Conservation (phyloP, 2,888 invertebrate genomes). For the Cacoxenus indagator region DNA sequence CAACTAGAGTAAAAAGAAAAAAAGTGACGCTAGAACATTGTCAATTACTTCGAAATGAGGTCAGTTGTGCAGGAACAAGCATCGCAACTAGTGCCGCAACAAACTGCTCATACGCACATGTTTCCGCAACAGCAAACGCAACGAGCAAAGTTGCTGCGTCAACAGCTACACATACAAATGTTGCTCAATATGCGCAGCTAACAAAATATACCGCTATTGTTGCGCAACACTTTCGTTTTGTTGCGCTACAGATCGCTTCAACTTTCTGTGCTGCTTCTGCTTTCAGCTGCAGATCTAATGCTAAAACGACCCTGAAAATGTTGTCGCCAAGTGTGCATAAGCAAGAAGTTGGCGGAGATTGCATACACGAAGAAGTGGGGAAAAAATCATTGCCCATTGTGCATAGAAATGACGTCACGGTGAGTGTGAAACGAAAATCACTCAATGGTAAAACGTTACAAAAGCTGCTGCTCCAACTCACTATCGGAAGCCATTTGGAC, state of each 20-base stretch:
- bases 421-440: conserved; percentile 31
- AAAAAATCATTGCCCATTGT: too few relatives aligned
- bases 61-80: not conserved
- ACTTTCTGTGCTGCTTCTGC: conserved; percentile 20
- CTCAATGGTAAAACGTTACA: conserved; percentile 36
- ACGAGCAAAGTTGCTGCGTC: conserved; percentile 25
- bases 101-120: not conserved
- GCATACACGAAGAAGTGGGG: too few relatives aligned
- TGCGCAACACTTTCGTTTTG: conserved; percentile 12
- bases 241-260: conserved; percentile 1
- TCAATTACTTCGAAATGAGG: not conserved
- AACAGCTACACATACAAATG: conserved; percentile 32
- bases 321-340: too few relatives aligned
- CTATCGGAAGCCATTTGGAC: conserved; percentile 44
- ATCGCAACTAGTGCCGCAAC: not conserved
- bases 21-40: not conserved
- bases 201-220: conserved; percentile 2
- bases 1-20: not conserved
- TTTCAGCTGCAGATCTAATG: conserved; percentile 16
- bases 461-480: conserved; percentile 42
- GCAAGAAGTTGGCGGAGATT: too few relatives aligned
- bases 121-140: conserved; percentile 10
- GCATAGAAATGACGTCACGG: not conserved
- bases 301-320: conserved; percentile 13
- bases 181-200: not conserved